phyloP scores from a whole-genome alignment of 1,140 invertebrate species.

The Anthonomus grandis region DNA sequence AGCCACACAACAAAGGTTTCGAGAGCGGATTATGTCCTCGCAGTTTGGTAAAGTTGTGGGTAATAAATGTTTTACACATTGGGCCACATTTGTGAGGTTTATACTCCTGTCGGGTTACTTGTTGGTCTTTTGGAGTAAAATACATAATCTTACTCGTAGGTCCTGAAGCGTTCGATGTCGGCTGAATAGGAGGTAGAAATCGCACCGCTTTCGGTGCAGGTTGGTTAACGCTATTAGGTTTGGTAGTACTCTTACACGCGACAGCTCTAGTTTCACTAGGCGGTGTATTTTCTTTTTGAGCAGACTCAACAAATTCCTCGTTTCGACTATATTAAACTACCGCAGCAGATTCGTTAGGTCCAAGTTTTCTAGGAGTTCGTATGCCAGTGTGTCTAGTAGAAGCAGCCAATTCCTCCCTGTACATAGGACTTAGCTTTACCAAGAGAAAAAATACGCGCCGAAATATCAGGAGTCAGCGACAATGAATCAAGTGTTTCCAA shows the following conservation, averaged over 20 bases:
- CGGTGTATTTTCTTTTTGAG: constrained; percentile 8
- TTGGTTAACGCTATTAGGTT: constrained; percentile 21
- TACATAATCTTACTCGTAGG: constrained; percentile 62
- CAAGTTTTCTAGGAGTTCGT: constrained; percentile 30
- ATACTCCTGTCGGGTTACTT: constrained; percentile 50
- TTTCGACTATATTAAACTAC: constrained; percentile 70
- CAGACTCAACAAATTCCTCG: constrained; percentile 29
- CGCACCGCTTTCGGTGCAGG: constrained; percentile 27
- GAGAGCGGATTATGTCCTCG: constrained; percentile 77
- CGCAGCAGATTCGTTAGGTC: constrained; percentile 50
- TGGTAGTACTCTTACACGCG: constrained; percentile 63
- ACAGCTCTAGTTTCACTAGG: constrained; percentile 54
- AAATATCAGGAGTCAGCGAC: too few relatives aligned
- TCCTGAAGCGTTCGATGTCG: constrained; percentile 2
- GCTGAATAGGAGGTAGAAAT: constrained; percentile 29
- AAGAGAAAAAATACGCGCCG: too few relatives aligned
- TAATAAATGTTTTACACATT: constrained; percentile 59
- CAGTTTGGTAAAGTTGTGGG: constrained; percentile 59
- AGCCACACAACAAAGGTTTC: constrained; percentile 81
- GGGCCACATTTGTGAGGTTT: constrained; percentile 66
- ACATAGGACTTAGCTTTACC: constrained; percentile 55
- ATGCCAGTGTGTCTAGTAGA: constrained; percentile 34
- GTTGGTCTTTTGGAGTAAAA: constrained; percentile 63
- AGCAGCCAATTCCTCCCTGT: constrained; percentile 44
- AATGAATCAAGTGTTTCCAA: too few relatives aligned